A percentile compares a stretch with the other conserved stretches of the same genome.
Conservation (phyloP, 2,888 invertebrate species). For the Drosophila siamana region DNA sequence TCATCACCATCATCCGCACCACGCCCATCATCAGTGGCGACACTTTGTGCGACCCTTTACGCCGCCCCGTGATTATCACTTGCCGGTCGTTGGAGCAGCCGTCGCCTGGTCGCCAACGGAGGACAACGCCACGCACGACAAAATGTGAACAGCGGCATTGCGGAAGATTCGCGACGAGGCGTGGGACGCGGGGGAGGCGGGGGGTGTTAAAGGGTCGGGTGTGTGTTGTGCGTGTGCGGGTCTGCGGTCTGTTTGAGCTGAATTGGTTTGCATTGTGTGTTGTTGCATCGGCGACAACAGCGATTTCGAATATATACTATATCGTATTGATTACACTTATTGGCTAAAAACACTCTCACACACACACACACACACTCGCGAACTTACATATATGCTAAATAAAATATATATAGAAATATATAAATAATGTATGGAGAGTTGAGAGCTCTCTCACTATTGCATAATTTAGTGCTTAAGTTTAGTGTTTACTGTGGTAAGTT, state of each 20-base stretch:
- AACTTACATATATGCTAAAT: slow-evolving; percentile 2
- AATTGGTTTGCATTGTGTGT: slow-evolving; percentile 50
- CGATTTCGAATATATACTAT: slow-evolving; percentile 1
- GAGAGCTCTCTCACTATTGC: slow-evolving; percentile 46
- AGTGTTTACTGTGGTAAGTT: slow-evolving; percentile 82
- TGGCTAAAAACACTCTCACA: slow-evolving; percentile 31
- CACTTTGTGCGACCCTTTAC: slow-evolving; percentile 88
- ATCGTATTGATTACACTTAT: slow-evolving; percentile 53
- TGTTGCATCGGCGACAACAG: slow-evolving; percentile 41
- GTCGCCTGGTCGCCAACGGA: slow-evolving; percentile 86
- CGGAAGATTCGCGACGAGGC: too few relatives aligned
- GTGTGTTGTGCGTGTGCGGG: slow-evolving; percentile 2
- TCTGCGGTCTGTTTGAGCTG: slow-evolving; percentile 61
- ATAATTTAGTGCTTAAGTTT: slow-evolving; percentile 63
- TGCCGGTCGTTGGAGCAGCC: slow-evolving; percentile 85
- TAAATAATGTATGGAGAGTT: slow-evolving; percentile 44
- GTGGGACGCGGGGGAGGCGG: not conserved
- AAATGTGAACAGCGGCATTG: slow-evolving; percentile 56
- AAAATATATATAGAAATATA: slow-evolving; percentile 20
- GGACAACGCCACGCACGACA: slow-evolving; percentile 74
- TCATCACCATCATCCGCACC: slow-evolving; percentile 37
- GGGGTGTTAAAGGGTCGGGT: not conserved
- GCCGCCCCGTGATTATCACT: slow-evolving; percentile 92
- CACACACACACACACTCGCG: slow-evolving; percentile 22
- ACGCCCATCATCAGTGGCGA: slow-evolving; percentile 74